phyloP scores from a whole-genome alignment of 2,888 invertebrate genomes.

The Eudemis profundana region DNA sequence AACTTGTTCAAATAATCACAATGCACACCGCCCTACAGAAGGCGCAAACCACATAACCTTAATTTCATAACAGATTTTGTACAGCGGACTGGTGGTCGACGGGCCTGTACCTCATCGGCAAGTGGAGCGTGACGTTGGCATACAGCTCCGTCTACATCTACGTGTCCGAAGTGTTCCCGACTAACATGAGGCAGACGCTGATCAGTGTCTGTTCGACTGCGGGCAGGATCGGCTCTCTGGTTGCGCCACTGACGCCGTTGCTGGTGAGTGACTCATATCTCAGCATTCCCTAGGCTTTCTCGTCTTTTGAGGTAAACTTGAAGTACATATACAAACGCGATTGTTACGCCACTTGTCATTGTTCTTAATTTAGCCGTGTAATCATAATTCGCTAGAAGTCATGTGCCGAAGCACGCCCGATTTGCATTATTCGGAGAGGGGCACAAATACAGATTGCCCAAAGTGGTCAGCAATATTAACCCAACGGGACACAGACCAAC shows the following conservation, averaged over 20 bases:
- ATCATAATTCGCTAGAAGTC: no score
- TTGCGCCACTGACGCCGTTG: constrained; percentile 88
- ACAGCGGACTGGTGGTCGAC: constrained; percentile 83
- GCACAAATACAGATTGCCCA: no score
- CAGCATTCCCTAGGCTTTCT: not conserved
- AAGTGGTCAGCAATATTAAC: no score
- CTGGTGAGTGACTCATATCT: constrained; percentile 75
- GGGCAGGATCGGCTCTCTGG: constrained; percentile 87
- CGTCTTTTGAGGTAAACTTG: no score
- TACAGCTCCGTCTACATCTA: constrained; percentile 88
- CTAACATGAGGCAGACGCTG: constrained; percentile 87
- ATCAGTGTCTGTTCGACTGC: constrained; percentile 88
- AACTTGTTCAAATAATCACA: not conserved
- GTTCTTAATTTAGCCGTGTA: no score
- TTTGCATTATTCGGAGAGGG: no score
- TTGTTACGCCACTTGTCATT: no score
- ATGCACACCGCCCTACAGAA: constrained; percentile 12
- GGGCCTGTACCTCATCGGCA: constrained; percentile 86
- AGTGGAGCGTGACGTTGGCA: constrained; percentile 88
- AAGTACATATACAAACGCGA: no score
- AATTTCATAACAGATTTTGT: constrained; percentile 52
- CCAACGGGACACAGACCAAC: no score
- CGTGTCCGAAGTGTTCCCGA: constrained; percentile 89
- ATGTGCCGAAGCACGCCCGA: no score
- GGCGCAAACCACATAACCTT: constrained; percentile 46